These are phyloP conservation scores for Morus bassanus DNA, from an alignment of 2,797 vertebrate species.

Conservation along the genomic window DNA sequence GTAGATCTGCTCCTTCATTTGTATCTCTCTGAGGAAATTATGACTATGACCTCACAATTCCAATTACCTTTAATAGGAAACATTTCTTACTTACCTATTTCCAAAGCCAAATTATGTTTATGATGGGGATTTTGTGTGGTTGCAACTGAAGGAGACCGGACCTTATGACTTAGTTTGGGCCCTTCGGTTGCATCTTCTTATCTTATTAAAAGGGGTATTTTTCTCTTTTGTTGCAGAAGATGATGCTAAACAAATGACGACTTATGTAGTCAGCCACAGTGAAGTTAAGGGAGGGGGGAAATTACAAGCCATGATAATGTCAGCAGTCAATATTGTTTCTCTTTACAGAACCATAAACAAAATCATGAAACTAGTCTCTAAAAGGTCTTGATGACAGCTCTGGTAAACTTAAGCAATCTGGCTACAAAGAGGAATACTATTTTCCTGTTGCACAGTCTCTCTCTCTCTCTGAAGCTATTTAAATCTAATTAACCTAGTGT, in stretches of 20 bases:
- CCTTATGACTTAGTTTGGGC: neutral
- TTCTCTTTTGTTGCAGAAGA: slow-evolving; percentile 17
- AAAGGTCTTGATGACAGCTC: slow-evolving; percentile 61
- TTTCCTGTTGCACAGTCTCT: slow-evolving; percentile 48
- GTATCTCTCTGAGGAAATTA: neutral
- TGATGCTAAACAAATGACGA: slow-evolving; percentile 50
- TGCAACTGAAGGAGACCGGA: neutral
- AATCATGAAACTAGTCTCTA: slow-evolving; percentile 53
- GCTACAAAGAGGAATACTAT: slow-evolving; percentile 41
- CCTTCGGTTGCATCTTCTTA: neutral
- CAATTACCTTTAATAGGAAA: slow-evolving; percentile 27
- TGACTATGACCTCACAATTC: neutral
- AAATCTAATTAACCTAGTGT: slow-evolving; percentile 45
- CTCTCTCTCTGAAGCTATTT: slow-evolving; percentile 25
- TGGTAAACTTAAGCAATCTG: slow-evolving; percentile 60
- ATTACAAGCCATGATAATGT: slow-evolving; percentile 53
- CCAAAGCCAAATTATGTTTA: neutral
- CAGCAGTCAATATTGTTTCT: slow-evolving; percentile 62
- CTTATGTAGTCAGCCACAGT: slow-evolving; percentile 19
- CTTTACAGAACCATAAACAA: slow-evolving; percentile 70
- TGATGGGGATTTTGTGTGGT: neutral
- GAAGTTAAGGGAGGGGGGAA: slow-evolving; percentile 41
- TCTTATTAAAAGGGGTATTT: slow-evolving; percentile 3
- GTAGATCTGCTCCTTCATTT: neutral
- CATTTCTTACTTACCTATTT: slow-evolving; percentile 46